phyloP scores from a whole-genome alignment of 1,140 invertebrate species.

The Ericerus pela region DNA sequence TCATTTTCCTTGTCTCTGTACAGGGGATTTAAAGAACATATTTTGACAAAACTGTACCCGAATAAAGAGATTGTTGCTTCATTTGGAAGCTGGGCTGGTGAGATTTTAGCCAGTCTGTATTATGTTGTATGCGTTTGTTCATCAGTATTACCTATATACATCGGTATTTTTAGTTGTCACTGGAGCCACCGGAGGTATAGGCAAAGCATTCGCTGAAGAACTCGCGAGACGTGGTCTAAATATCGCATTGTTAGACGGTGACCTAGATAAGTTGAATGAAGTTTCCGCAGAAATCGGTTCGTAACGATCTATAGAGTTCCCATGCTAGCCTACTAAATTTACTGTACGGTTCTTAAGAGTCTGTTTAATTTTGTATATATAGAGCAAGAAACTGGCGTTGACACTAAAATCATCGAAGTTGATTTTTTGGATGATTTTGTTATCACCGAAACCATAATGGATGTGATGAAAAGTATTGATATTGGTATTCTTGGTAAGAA shows the following conservation, averaged over 20 bases:
- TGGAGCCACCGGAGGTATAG: slow-evolving; percentile 82
- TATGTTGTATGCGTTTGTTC: not conserved
- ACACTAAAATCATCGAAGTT: not conserved
- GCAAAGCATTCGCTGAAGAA: slow-evolving; percentile 70
- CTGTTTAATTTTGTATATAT: not conserved
- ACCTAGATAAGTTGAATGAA: slow-evolving; percentile 48
- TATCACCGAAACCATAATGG: not conserved
- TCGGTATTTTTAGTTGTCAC: slow-evolving; percentile 50
- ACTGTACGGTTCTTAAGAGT: not conserved
- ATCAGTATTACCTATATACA: not conserved
- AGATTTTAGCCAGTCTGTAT: not conserved
- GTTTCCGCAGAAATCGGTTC: slow-evolving; percentile 54
- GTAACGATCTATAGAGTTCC: not conserved
- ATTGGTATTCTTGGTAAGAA: slow-evolving; percentile 1
- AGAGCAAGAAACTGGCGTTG: slow-evolving; percentile 7
- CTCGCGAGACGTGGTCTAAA: slow-evolving; percentile 61
- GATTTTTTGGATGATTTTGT: slow-evolving; percentile 4
- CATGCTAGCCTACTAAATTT: not conserved
- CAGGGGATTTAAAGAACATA: not conserved
- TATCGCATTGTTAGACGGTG: slow-evolving; percentile 67
- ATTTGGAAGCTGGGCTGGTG: not conserved
- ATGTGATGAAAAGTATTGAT: not conserved
- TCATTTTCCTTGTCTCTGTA: not conserved
- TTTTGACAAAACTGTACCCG: not conserved
- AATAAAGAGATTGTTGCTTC: not conserved